Percentiles rank a stretch among this genome's conserved stretches.
Evolutionary conservation across 1,140 invertebrate species (phyloP).

Genomic region (Phymorhynchus buccinoides): DNA sequence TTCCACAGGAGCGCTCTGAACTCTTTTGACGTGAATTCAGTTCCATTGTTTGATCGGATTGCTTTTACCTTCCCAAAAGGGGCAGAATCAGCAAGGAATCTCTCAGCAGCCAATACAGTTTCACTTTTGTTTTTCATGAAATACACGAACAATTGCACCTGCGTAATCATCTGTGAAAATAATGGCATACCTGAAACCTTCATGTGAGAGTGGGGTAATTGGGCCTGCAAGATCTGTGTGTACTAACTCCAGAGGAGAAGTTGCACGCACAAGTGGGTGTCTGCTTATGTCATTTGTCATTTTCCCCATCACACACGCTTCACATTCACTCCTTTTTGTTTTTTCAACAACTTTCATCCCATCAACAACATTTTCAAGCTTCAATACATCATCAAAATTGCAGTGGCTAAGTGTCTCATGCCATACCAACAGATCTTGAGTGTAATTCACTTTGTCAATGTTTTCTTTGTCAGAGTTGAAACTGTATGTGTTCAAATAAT

Average conservation of each 20-base stretch:
- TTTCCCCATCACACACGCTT: not conserved
- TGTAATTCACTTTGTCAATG: not conserved
- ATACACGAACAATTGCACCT: not conserved
- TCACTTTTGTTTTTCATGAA: constrained; percentile 16
- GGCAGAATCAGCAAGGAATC: constrained; percentile 18
- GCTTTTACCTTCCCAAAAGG: not conserved
- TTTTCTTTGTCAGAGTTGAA: too few species aligned
- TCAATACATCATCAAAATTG: not conserved
- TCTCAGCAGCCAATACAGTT: not conserved
- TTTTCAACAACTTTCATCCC: not conserved
- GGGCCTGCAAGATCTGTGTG: too few species aligned
- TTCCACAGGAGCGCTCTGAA: not conserved
- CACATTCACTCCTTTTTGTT: not conserved
- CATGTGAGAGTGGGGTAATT: not conserved
- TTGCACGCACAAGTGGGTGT: not conserved
- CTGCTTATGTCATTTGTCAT: constrained; percentile 2
- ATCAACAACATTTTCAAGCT: not conserved
- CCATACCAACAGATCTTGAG: not conserved
- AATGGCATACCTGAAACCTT: not conserved
- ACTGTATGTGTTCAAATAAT: not conserved
- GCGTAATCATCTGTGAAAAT: not conserved
- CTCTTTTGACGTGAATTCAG: not conserved
- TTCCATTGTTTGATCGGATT: constrained; percentile 7
- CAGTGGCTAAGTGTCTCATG: not conserved
- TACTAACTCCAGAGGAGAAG: not conserved